Conservation (phyloP, 2,113 vertebrate genomes). For the Zingel zingel region DNA sequence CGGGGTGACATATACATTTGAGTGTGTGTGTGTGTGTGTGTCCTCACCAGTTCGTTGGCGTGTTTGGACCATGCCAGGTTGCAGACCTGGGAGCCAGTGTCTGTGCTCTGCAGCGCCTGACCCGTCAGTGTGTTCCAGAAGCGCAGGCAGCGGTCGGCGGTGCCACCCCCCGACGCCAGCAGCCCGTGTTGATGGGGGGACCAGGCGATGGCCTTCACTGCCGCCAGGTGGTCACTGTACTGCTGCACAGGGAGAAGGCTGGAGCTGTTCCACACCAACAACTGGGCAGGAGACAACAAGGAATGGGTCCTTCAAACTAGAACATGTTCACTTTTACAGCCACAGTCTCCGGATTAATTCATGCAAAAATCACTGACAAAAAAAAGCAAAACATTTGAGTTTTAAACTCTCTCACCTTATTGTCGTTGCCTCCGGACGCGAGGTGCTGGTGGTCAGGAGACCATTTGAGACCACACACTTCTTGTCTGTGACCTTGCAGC, state of each 20-base stretch:
- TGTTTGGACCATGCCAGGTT: slow-evolving; percentile 89
- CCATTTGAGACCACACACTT: slow-evolving; percentile 88
- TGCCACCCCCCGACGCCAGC: slow-evolving; percentile 86
- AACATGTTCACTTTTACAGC: neutral
- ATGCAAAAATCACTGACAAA: neutral
- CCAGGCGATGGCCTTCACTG: slow-evolving; percentile 88
- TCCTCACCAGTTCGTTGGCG: slow-evolving; percentile 87
- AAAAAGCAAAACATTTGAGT: neutral
- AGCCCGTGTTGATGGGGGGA: slow-evolving; percentile 88
- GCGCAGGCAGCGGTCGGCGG: slow-evolving; percentile 86
- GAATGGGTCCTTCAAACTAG: too few relatives aligned
- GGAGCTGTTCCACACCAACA: slow-evolving; percentile 88
- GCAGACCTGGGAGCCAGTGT: slow-evolving; percentile 88
- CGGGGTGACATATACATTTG: too few relatives aligned
- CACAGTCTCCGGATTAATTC: too few relatives aligned
- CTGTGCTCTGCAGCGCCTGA: slow-evolving; percentile 87
- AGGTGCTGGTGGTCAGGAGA: slow-evolving; percentile 89
- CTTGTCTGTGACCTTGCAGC: slow-evolving; percentile 87
- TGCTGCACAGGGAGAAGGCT: slow-evolving; percentile 87
- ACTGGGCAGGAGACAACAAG: slow-evolving; percentile 54
- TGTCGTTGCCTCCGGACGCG: slow-evolving; percentile 87
- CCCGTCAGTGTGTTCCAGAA: slow-evolving; percentile 89
- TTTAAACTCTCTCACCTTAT: slow-evolving; percentile 77
- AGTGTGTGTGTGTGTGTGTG: neutral
- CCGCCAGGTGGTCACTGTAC: slow-evolving; percentile 87